Conservation (phyloP, 2,113 vertebrate genomes). For the Sapayoa aenigma region DNA sequence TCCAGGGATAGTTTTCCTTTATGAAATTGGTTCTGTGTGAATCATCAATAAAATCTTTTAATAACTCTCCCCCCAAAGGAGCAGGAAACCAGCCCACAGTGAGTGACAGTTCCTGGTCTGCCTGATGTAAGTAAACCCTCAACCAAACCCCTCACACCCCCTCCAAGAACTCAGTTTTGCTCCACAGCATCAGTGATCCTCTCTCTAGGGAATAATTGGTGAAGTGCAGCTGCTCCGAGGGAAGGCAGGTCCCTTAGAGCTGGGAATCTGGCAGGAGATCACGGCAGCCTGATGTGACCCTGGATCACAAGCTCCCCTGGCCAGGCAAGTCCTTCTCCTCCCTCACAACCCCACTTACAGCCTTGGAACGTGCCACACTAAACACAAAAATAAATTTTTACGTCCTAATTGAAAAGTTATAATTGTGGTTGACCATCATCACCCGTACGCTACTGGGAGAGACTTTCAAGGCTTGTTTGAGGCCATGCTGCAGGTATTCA, state of each 20-base stretch:
- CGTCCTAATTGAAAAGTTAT: fast-evolving
- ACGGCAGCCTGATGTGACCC: fast-evolving
- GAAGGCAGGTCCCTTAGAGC: background rate
- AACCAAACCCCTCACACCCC: background rate
- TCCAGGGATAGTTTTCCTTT: background rate
- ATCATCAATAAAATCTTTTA: background rate
- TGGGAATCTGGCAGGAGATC: fast-evolving
- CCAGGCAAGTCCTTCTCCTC: background rate
- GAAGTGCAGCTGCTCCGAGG: background rate
- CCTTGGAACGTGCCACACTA: background rate
- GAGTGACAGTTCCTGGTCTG: background rate
- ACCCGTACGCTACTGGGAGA: background rate
- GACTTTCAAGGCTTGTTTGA: background rate
- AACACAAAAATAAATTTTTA: background rate
- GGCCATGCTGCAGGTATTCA: background rate
- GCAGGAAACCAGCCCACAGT: background rate
- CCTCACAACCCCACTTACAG: background rate
- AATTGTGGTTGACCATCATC: background rate
- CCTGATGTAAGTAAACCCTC: background rate
- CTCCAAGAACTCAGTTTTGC: background rate
- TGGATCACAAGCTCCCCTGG: fast-evolving
- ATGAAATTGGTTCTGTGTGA: fast-evolving
- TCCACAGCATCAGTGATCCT: background rate
- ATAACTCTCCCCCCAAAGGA: background rate
- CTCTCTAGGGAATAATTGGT: background rate